Evolutionary conservation across 2,888 invertebrate genomes (phyloP).

Genomic region (Cosmopolites sordidus): DNA sequence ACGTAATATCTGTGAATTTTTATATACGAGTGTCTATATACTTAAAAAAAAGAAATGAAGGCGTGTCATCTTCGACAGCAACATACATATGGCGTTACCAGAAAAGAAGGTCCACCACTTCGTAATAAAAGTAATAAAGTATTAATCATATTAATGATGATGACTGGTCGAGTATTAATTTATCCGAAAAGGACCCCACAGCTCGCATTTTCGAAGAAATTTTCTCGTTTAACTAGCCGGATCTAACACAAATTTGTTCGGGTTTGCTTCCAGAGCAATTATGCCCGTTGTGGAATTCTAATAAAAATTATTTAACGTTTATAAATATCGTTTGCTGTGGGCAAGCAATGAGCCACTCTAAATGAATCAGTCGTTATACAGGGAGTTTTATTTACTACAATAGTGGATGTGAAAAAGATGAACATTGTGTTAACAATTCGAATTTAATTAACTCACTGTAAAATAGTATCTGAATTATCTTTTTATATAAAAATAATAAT

Average conservation of each 20-base stretch:
- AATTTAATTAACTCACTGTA: no score
- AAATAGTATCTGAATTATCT: no score
- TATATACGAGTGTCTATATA: no score
- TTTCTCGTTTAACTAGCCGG: constrained; percentile 17
- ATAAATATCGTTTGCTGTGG: background rate
- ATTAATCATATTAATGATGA: constrained; percentile 25
- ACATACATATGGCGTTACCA: background rate
- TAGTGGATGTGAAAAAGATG: no score
- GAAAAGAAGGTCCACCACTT: background rate
- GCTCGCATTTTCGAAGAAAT: constrained; percentile 18
- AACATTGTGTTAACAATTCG: no score
- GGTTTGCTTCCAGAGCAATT: constrained; percentile 11
- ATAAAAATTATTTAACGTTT: constrained; percentile 8
- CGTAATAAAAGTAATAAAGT: constrained; percentile 13
- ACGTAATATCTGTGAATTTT: no score
- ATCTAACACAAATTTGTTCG: constrained; percentile 23
- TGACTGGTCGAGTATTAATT: constrained; percentile 13
- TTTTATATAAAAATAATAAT: no score
- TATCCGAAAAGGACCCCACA: constrained; percentile 15
- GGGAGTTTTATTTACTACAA: no score
- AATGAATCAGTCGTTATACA: no score
- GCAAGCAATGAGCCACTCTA: background rate
- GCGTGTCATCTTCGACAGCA: background rate
- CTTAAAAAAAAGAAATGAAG: no score
- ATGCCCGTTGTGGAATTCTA: constrained; percentile 6